A percentile compares a stretch with the other conserved stretches of the same genome.
These are phyloP conservation scores for Morpho achilles DNA, from an alignment of 2,888 invertebrate genomes.

Conservation along the genomic window DNA sequence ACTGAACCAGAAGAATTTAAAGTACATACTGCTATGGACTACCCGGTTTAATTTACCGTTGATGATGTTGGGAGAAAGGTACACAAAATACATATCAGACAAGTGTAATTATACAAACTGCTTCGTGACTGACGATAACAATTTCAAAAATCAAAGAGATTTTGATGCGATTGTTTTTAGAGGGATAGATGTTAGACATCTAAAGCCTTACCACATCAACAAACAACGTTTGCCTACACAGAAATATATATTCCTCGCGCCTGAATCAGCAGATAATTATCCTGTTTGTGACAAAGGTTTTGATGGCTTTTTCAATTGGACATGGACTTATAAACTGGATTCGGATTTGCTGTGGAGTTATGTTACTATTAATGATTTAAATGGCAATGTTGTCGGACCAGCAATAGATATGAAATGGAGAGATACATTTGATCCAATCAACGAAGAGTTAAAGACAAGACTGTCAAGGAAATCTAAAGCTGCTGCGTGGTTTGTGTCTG, in stretches of 20 bases:
- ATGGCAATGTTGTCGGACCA: slow-evolving; percentile 32
- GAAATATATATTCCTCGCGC: slow-evolving; percentile 49
- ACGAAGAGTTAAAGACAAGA: background rate
- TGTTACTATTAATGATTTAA: slow-evolving; percentile 30
- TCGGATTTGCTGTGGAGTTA: slow-evolving; percentile 36
- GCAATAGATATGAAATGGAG: background rate
- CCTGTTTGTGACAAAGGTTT: slow-evolving; percentile 37
- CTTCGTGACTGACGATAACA: slow-evolving; percentile 23
- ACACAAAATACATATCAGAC: slow-evolving; percentile 19
- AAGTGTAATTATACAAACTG: slow-evolving; percentile 29
- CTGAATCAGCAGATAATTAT: slow-evolving; percentile 50
- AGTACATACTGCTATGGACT: slow-evolving; percentile 24
- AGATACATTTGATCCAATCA: background rate
- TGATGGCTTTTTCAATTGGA: slow-evolving; percentile 39
- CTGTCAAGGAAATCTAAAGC: background rate
- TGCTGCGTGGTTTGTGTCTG: background rate
- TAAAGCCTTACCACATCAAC: slow-evolving; percentile 19
- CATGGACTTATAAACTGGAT: slow-evolving; percentile 37
- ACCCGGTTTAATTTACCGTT: slow-evolving; percentile 19
- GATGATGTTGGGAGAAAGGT: slow-evolving; percentile 19
- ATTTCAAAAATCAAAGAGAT: slow-evolving; percentile 13
- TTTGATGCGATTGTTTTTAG: slow-evolving; percentile 28
- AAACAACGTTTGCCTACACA: slow-evolving; percentile 37
- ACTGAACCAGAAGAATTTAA: slow-evolving; percentile 7
- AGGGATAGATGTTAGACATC: slow-evolving; percentile 19